phyloP scores from a whole-genome alignment of 2,797 vertebrate species.

The Sebastes aleutianus region DNA sequence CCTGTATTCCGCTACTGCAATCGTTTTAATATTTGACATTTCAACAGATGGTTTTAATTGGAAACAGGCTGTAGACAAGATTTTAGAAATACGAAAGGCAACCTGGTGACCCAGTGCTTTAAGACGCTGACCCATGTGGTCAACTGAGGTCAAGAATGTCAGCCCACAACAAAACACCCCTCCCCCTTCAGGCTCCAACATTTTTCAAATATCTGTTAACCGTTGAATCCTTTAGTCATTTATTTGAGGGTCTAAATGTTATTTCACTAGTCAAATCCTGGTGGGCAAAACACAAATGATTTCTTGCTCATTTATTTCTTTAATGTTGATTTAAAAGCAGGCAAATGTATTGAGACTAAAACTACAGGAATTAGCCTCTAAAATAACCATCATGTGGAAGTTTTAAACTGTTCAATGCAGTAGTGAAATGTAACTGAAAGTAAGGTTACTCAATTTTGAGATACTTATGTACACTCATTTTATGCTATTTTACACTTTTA shows the following conservation, averaged over 20 bases:
- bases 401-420: not conserved
- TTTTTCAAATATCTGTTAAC: not conserved
- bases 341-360: not conserved
- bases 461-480: too few species aligned
- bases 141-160: slow-evolving; percentile 7
- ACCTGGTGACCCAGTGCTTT: slow-evolving; percentile 2
- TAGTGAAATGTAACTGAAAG: not conserved
- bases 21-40: not conserved
- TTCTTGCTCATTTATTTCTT: not conserved
- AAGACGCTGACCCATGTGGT: not conserved
- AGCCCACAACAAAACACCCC: not conserved
- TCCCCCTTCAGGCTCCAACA: not conserved
- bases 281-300: not conserved
- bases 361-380: not conserved
- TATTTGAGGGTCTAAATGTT: not conserved
- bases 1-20: not conserved
- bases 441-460: not conserved
- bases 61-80: not conserved
- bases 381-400: not conserved
- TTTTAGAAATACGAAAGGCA: not conserved
- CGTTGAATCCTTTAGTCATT: not conserved
- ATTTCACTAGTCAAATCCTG: not conserved
- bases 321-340: not conserved
- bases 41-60: not conserved
- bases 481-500: not conserved